Percentiles rank a stretch among this genome's conserved stretches.
Evolutionary conservation across 1,140 invertebrate genomes (phyloP).

Genomic region (Drosophila equinoxialis): DNA sequence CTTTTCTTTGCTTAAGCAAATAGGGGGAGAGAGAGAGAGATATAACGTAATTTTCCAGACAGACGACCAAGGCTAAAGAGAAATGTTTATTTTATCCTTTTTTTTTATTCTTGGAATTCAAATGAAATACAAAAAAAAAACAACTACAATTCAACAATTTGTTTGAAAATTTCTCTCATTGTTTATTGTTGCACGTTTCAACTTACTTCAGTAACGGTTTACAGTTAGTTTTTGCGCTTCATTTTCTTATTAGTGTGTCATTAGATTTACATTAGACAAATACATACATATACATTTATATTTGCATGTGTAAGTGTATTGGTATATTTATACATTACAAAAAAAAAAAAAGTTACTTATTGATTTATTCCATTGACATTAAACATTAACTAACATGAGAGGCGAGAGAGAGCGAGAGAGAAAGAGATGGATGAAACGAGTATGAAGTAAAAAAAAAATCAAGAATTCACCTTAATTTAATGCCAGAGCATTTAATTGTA

Average conservation of each 20-base stretch:
- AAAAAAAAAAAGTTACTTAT: constrained; percentile 30
- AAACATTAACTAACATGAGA: constrained; percentile 42
- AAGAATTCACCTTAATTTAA: constrained; percentile 23
- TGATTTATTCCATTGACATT: constrained; percentile 45
- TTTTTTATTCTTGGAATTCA: too few relatives aligned
- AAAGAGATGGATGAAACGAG: constrained; percentile 40
- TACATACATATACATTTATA: constrained; percentile 31
- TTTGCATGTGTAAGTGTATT: constrained; percentile 32
- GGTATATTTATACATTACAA: constrained; percentile 23
- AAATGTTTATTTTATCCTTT: too few relatives aligned
- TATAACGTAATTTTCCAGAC: too few relatives aligned
- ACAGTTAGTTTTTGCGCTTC: constrained; percentile 48
- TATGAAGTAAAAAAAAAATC: constrained; percentile 34
- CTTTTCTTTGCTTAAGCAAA: too few relatives aligned
- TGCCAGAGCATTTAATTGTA: constrained; percentile 50
- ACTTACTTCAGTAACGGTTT: constrained; percentile 64
- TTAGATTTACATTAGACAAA: constrained; percentile 45
- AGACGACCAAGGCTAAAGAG: too few relatives aligned
- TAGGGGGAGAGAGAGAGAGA: too few relatives aligned
- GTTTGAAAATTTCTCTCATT: constrained; percentile 66
- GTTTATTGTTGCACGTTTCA: constrained; percentile 76
- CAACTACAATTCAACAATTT: neutral
- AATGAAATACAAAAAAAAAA: too few relatives aligned
- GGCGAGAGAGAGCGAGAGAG: neutral
- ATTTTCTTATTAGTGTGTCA: constrained; percentile 45